Base-by-base conservation (phyloP, 2,113 vertebrate genomes). In the Ciconia maguari region DNA sequence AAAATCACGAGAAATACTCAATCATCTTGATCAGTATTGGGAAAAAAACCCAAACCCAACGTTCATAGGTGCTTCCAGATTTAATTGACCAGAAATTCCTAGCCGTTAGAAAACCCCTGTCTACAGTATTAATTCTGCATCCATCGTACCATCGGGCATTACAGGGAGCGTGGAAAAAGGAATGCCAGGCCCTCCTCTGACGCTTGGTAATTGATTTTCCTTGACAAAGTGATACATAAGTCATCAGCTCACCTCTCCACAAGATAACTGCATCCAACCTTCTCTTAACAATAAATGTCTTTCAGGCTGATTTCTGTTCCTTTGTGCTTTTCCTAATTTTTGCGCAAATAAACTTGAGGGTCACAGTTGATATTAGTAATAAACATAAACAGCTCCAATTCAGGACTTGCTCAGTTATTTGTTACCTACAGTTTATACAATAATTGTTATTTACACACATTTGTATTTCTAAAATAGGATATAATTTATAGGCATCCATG, bases 191-290 rank as follows among this genome's bases (percentile, higher is more conserved):
- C 64, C 74, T 95, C 74, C 62, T 82, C 86, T 65, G 62, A 54
- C 4, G 51, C 91, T 87, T 9, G 19, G 64, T 26, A 87, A 92
- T 84, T 84, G 91, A 90, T 92, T 90, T 94, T 80, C 48, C 87
- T 71, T 89, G 87, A 69, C 81, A 69, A 93, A 94, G 83, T 76
- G 86, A 95, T 57, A 79, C 72, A 20, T 64, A 92, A 95, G 72
- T 94, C 93, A 95, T 71, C 84, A 61, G 34, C 87, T 83, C 96
- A 91, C 92, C 96, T 91, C 84, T 83, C 70, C 58, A 29, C 19
- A 32, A 83, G 51, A 48, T 44, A 92, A 38, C 80, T 71, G 66
- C 83, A 89, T 68, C 55, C 86, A 89, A 46, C 90, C 92, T 54
- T 41, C 79, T 48, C 61, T 36, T 52, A 88, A 76, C 77, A 84